Conservation (phyloP, 2,113 vertebrate species). For the Laticauda colubrina region DNA sequence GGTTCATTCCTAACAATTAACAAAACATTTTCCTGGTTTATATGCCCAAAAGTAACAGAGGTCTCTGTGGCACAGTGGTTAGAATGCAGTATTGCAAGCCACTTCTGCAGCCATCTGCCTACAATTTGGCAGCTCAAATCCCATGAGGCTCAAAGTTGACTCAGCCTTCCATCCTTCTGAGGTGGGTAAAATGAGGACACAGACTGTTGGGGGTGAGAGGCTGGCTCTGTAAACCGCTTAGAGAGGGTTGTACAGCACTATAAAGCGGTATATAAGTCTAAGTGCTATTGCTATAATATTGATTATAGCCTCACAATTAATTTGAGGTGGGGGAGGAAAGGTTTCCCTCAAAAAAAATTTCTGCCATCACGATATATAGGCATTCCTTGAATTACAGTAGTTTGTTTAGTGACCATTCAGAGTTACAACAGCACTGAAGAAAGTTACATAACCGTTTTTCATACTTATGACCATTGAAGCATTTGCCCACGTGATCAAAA, state of each 20-base stretch:
- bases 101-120: no score
- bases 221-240: no score
- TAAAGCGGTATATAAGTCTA: no score
- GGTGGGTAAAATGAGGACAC: no score
- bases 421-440: neutral
- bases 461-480: neutral
- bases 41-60: neutral
- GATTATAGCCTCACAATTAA: neutral
- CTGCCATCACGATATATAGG: neutral
- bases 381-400: neutral
- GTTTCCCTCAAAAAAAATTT: neutral
- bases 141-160: no score
- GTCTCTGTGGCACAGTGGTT: no score
- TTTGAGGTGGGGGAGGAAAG: neutral
- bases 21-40: constrained; percentile 4
- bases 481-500: neutral
- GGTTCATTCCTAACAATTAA: constrained; percentile 25
- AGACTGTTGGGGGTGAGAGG: no score
- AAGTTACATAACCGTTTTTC: neutral
- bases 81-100: no score
- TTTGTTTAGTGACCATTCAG: neutral
- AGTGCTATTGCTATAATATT: neutral
- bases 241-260: no score
- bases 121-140: neutral
- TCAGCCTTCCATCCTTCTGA: no score